Evolutionary conservation across 2,113 vertebrate genomes (phyloP).

Genomic region (Tretioscincus oriximinensis): DNA sequence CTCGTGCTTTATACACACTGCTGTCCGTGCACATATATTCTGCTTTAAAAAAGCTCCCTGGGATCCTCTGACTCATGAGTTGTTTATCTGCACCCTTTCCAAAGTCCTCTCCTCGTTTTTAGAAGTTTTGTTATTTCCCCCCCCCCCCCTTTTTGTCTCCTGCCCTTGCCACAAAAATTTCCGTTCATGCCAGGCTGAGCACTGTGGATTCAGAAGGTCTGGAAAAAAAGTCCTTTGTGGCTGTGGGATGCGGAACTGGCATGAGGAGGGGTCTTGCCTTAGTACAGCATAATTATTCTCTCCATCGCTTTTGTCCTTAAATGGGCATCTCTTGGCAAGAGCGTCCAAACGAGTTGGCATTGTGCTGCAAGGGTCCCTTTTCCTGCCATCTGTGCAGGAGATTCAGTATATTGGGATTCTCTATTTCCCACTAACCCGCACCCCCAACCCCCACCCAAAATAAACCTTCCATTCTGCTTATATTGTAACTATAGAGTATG

Average conservation of each 20-base stretch:
- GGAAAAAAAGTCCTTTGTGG: not conserved
- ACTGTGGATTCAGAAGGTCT: not conserved
- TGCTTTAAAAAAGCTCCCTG: not conserved
- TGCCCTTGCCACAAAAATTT: no score
- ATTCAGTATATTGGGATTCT: rapidly evolving
- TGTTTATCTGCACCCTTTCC: not conserved
- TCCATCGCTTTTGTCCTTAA: not conserved
- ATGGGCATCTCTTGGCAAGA: not conserved
- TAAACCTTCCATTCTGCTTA: no score
- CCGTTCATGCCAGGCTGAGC: no score
- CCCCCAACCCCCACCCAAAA: no score
- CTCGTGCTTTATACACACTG: rapidly evolving
- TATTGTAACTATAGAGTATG: not conserved
- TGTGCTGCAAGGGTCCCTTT: no score
- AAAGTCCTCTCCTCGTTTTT: not conserved
- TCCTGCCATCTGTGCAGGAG: not conserved
- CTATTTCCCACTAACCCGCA: no score
- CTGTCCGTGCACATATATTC: not conserved
- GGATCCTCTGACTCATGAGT: not conserved
- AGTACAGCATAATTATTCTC: not conserved
- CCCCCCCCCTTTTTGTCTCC: no score
- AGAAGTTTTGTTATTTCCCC: not conserved
- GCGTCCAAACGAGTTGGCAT: not conserved
- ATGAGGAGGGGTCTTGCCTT: not conserved
- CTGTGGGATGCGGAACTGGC: not conserved